Base-by-base conservation (phyloP, 64 coral and sea anemone genomes). In the Montipora efflorescens region DNA sequence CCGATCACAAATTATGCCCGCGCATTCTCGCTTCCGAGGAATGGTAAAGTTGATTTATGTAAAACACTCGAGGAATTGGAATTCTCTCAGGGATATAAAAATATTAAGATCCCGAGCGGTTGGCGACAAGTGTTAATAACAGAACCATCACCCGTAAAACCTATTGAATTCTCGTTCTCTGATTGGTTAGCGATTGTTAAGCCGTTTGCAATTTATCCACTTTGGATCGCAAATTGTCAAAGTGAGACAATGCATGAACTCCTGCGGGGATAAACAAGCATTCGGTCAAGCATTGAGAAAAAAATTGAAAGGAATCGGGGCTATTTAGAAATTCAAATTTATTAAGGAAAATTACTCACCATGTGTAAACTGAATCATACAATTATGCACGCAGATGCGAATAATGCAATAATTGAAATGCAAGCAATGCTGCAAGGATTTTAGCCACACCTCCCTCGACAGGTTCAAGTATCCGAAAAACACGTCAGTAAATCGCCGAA, bases 121-220 rank as follows among this genome's bases (percentile, higher is more conserved):
- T 76, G 45, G 67, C 62, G 83, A 53, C 69, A 50, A 91, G 81
- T 95, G 88, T 95, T 90, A 96, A 90, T 90, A 88, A 90, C 88
- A 69, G 73, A 89, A 51, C 91, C 95, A 96, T 94, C 79, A 96
- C 95, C 95, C 82, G 95, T 90, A 94, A 93, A 36, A 87, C 28
- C 91, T 72, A 94, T 94, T 96, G 91, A 96, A 78, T 81, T 78
- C 87, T 79, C 57, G 88, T 46, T 73, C 69, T 28, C 12, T 96
- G 95, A 96, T 96, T 96, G 95, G 95, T 57, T 76, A 78, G 47
- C 7, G 21, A 25, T 47, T 67, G 58, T 55, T 91, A 73, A 23
- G 15, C 36, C 81, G 82, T 91, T 91, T 82, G 90, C 90, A 91
- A 82, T 83, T 91, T 82, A 7, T 82, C 69, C 79, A 82, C 90